Conservation (phyloP, 2,888 invertebrate genomes). For the Lasioglossum leucozonium region DNA sequence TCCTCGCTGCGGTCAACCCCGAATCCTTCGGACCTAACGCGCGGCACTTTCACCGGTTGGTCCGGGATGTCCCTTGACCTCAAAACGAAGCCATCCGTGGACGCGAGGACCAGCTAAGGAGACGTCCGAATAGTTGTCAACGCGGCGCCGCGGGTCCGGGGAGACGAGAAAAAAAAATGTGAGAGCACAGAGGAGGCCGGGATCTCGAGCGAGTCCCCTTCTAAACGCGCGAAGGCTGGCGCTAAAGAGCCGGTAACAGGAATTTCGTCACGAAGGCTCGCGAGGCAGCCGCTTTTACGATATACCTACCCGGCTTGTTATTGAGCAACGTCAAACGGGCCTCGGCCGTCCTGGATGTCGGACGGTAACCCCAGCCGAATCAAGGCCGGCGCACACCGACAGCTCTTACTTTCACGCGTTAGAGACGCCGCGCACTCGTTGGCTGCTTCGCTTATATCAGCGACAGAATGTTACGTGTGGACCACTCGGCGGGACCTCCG, state of each 20-base stretch:
- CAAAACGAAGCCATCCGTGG: not conserved
- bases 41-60: not conserved
- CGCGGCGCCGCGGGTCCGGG: not conserved
- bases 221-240: slow-evolving; percentile 55
- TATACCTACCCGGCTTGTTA: slow-evolving; percentile 72
- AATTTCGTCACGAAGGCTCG: slow-evolving; percentile 70
- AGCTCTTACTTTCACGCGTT: slow-evolving; percentile 81
- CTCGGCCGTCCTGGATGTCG: slow-evolving; percentile 79
- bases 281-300: slow-evolving; percentile 62
- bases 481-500: slow-evolving; percentile 14
- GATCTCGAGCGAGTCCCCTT: slow-evolving; percentile 27
- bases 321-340: slow-evolving; percentile 78
- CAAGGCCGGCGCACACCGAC: slow-evolving; percentile 78
- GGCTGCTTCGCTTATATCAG: slow-evolving; percentile 47
- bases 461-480: slow-evolving; percentile 28
- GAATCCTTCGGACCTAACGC: not conserved
- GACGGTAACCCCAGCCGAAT: slow-evolving; percentile 81
- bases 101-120: not conserved
- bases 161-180: not conserved
- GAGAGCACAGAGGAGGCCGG: not conserved
- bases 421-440: slow-evolving; percentile 62
- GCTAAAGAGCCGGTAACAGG: slow-evolving; percentile 51
- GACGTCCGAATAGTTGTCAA: not conserved
- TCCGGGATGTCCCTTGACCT: not conserved
- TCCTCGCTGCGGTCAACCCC: not conserved